Percentiles rank a stretch among this genome's conserved stretches.
Evolutionary conservation across 2,888 invertebrate genomes (phyloP).

Genomic region (Endotricha flammealis): DNA sequence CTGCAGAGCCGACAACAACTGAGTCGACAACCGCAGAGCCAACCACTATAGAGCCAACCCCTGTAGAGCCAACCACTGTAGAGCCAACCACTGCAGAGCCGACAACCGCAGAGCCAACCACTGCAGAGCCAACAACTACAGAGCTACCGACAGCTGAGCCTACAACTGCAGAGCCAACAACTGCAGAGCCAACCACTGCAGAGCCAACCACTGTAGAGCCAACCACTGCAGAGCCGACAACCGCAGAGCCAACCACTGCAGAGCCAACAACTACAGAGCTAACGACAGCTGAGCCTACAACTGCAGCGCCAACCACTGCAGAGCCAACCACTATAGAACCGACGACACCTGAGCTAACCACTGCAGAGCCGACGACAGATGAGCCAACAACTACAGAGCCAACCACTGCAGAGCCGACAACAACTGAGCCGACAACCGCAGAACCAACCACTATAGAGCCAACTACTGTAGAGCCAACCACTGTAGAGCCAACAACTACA

Average conservation of each 20-base stretch:
- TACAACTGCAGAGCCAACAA: neutral
- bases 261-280: conserved; percentile 3
- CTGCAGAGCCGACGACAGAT: neutral
- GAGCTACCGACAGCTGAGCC: neutral
- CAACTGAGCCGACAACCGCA: neutral
- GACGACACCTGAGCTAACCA: conserved; percentile 2
- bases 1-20: neutral
- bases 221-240: neutral
- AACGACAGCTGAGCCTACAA: conserved; percentile 1
- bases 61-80: neutral
- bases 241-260: neutral
- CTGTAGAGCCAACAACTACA: neutral
- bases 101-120: neutral
- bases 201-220: no score
- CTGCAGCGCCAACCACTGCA: conserved; percentile 1
- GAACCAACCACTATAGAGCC: neutral
- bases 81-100: neutral
- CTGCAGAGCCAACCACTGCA: neutral
- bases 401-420: conserved; percentile 4
- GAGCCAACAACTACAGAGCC: conserved; percentile 2
- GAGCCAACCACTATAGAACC: no score
- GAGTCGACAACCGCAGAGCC: neutral
- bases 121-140: neutral
- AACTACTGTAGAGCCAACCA: neutral
- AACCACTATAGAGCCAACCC: neutral